phyloP scores from a whole-genome alignment of 2,113 vertebrate genomes.

The Pterocles gutturalis region DNA sequence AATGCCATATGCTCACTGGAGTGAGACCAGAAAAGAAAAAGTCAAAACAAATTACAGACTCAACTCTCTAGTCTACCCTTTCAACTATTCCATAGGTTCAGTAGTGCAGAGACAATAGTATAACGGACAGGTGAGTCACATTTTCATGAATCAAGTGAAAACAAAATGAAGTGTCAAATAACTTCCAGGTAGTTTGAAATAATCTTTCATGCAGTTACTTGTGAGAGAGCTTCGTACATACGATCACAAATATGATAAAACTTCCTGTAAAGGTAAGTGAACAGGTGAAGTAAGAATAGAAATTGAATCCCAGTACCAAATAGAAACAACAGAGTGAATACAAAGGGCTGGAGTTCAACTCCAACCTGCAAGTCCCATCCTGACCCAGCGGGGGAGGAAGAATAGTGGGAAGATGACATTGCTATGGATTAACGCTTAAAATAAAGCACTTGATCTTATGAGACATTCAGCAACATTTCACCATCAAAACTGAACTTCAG shows the following conservation, averaged over 20 bases:
- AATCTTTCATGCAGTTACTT: not conserved
- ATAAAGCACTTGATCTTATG: accelerated
- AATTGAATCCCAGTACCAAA: not conserved
- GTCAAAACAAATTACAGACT: not conserved
- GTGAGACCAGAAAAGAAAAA: not conserved
- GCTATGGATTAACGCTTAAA: not conserved
- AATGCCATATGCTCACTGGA: not conserved
- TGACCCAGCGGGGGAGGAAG: accelerated
- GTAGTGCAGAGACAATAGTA: not conserved
- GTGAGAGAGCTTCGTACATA: not conserved
- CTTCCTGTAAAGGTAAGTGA: not conserved
- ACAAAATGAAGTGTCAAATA: not conserved
- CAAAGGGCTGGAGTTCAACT: not conserved
- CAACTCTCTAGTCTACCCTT: not conserved
- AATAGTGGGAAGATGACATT: not conserved
- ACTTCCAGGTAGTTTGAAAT: not conserved
- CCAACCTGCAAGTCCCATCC: not conserved
- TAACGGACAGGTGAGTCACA: not conserved
- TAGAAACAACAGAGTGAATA: not conserved
- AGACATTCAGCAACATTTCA: not conserved
- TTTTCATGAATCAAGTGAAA: not conserved
- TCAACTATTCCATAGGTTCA: not conserved
- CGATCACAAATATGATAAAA: not conserved
- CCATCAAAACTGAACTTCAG: not conserved
- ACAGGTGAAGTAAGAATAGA: not conserved